Conservation (phyloP, 2,797 vertebrate genomes). For the Pampus argenteus region DNA sequence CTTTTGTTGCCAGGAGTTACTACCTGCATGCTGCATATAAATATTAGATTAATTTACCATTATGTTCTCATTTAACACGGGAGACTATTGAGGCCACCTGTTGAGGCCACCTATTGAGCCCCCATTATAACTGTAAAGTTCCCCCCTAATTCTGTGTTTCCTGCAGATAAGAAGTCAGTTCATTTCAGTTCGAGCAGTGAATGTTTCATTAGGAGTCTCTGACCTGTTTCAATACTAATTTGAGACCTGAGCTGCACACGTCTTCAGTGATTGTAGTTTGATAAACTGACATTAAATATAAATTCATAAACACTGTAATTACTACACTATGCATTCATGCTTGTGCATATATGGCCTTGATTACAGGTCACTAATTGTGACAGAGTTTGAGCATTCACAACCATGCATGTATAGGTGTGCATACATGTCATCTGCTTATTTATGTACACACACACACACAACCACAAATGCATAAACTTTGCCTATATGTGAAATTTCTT, state of each 20-base stretch:
- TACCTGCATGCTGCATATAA: not conserved
- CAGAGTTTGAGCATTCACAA: slow-evolving; percentile 1
- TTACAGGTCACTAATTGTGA: slow-evolving; percentile 15
- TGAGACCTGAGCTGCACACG: not conserved
- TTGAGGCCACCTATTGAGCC: too few relatives aligned
- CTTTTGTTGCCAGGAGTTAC: slow-evolving; percentile 11
- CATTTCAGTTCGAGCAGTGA: slow-evolving; percentile 13
- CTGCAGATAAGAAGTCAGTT: not conserved
- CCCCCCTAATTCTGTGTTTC: slow-evolving; percentile 1
- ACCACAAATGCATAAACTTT: not conserved
- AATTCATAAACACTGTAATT: not conserved
- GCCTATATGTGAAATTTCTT: not conserved
- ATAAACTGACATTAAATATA: not conserved
- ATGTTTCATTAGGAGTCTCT: slow-evolving; percentile 9
- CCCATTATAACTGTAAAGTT: slow-evolving; percentile 16
- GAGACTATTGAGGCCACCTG: not conserved
- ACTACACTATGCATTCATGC: not conserved
- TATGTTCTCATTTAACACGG: not conserved
- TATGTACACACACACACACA: slow-evolving; percentile 11
- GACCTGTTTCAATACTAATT: not conserved
- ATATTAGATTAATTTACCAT: slow-evolving; percentile 5
- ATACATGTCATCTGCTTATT: slow-evolving; percentile 13
- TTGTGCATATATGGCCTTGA: slow-evolving; percentile 18
- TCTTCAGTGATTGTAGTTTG: not conserved
- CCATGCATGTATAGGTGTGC: not conserved